phyloP scores from a whole-genome alignment of 2,113 vertebrate species.

The Camarhynchus parvulus region DNA sequence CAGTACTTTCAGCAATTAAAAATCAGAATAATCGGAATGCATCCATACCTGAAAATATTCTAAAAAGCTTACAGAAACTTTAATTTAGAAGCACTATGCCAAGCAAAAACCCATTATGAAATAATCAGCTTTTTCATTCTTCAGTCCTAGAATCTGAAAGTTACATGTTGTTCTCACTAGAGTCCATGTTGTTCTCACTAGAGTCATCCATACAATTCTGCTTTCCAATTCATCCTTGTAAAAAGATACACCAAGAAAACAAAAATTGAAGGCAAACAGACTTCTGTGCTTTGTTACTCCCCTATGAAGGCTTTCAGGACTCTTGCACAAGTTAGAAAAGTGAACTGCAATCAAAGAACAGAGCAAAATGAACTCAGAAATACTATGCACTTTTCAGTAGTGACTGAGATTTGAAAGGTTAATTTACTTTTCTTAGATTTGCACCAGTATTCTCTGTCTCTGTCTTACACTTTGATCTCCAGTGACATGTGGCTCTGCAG shows the following conservation, averaged over 20 bases:
- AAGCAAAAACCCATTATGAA: neutral
- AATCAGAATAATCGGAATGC: neutral
- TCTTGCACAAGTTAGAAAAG: neutral
- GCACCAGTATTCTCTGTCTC: neutral
- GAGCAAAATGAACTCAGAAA: neutral
- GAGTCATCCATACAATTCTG: neutral
- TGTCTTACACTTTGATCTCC: neutral
- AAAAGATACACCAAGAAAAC: neutral
- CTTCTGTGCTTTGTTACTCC: neutral
- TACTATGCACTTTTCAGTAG: fast-evolving
- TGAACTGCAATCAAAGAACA: neutral
- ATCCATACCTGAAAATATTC: neutral
- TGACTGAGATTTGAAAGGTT: neutral
- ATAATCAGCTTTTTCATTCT: neutral
- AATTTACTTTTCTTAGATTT: neutral
- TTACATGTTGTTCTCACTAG: neutral
- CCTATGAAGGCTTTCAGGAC: neutral
- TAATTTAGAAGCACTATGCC: neutral
- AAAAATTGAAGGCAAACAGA: neutral
- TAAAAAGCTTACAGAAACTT: neutral
- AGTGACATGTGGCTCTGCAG: neutral
- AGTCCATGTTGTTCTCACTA: neutral
- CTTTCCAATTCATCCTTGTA: neutral
- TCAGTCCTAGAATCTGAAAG: neutral
- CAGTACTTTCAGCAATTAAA: neutral